Base-by-base conservation (phyloP, 2,797 vertebrate species). In the Pseudomugil gertrudae region DNA sequence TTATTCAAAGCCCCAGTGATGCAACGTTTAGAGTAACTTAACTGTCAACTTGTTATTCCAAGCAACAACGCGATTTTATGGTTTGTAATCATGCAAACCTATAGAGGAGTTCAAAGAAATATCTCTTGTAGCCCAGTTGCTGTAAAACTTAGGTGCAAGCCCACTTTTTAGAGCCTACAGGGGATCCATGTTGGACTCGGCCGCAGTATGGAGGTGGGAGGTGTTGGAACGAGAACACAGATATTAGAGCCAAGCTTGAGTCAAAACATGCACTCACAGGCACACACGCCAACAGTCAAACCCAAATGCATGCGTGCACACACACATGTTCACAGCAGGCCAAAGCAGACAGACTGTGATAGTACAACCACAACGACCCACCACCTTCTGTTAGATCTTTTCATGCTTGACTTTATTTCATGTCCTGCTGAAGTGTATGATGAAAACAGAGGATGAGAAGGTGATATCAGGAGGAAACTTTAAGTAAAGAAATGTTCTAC, bases 321-420 rank as follows among this genome's bases (percentile, higher is more conserved):
- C 55, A 52, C 61, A 57, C 72, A 50, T 5, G 45, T 75, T 65
- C 80, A 65, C 76, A 83, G 71, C 78, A 76, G 84, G 90, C 77
- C 83, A 55, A 76, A 76, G 73, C 65, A 85, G 74, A 72, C 90
- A 89, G 87, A 84, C 83, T 85, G 86, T 64, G 81, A 85, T 75
- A 56, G 30, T 84, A 77, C 63, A 71, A 69, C 75, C 74, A 54
- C 70, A 54, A 68, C 66, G 84, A 87, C 85, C 85, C 84, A 66
- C 74, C 66, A 59, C 89, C 89, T 90, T 88, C 89, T 92, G 90
- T 79, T 78, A 62, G 74, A 65, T 80, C 59, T 75, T 70, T 81
- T 87, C 72, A 80, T 72, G 82, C 79, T 74, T 26, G 75, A 78
- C 65, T 81, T 80, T 48, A 72, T 68, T 81, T 79, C 58, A 56